Evolutionary conservation across 2,113 vertebrate species (phyloP), one percentile per base, ranked within the genome.

Genomic region (Petroica traversi): DNA sequence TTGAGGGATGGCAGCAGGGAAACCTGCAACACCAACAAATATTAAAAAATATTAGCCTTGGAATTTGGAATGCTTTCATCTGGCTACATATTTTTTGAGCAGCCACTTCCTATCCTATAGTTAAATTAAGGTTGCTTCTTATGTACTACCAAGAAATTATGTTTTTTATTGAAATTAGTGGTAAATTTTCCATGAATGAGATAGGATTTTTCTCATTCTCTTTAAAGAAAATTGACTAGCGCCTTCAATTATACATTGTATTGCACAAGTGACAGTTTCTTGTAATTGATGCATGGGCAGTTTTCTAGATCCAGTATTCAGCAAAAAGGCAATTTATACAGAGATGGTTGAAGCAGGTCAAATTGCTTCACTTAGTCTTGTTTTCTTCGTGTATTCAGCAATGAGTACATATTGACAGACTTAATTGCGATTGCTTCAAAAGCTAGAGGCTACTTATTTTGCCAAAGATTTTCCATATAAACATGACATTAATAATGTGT

Each of bases 401-500:
- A 31, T 19, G 41, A 88, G 81, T 78, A 64, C 45, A 5, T 96
- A 97, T 96, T 95, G 95, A 96, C 95, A 96, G 48, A 8, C 72
- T 97, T 97, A 96, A 97, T 88, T 96, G 84, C 6, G 5, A 93
- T 92, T 96, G 31, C 75, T 95, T 95, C 85, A 91, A 92, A 96
- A 96, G 89, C 91, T 93, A 45, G 85, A 95, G 87, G 88, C 91
- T 93, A 94, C 75, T 97, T 95, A 93, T 93, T 96, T 85, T 80
- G 84, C 31, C 80, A 94, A 92, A 96, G 84, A 55, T 80, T 95
- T 95, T 93, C 89, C 89, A 96, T 94, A 93, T 67, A 96, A 94
- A 93, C 66, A 88, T 91, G 78, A 66, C 85, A 91, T 96, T 97
- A 97, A 93, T 95, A 97, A 96, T 63, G 74, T 67, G 95, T 89